Evolutionary conservation across 1,140 invertebrate genomes (phyloP).

Genomic region (Drosophila nikananu): DNA sequence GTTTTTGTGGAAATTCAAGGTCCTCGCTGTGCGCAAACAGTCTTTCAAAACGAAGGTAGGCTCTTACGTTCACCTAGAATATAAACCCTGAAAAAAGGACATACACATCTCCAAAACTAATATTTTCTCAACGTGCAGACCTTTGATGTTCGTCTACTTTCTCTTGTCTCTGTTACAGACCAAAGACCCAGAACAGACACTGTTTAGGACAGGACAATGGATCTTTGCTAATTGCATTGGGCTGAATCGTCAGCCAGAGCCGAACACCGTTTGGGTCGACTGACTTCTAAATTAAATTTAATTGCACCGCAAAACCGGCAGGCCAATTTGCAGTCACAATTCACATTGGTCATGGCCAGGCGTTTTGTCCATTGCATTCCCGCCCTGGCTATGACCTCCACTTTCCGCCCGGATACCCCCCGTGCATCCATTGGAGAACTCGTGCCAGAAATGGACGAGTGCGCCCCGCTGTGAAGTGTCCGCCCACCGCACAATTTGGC

Average conservation of each 20-base stretch:
- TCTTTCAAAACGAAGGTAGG: not conserved
- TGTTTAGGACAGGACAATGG: slow-evolving; percentile 31
- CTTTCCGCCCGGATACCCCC: not conserved
- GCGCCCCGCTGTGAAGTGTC: slow-evolving; percentile 36
- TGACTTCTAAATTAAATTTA: slow-evolving; percentile 77
- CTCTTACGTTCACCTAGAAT: no score
- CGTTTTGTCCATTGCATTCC: slow-evolving; percentile 8
- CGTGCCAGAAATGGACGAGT: slow-evolving; percentile 28
- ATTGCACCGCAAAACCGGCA: slow-evolving; percentile 62
- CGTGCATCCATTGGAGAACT: slow-evolving; percentile 15
- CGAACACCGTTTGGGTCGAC: slow-evolving; percentile 50
- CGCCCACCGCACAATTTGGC: slow-evolving; percentile 73
- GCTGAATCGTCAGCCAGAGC: slow-evolving; percentile 32
- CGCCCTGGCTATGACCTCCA: slow-evolving; percentile 7
- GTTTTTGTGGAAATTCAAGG: not conserved
- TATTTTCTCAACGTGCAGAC: slow-evolving; percentile 10
- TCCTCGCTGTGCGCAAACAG: not conserved
- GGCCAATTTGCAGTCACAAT: slow-evolving; percentile 61
- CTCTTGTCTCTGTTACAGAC: not conserved
- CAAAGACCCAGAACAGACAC: slow-evolving; percentile 2
- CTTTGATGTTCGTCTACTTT: slow-evolving; percentile 31
- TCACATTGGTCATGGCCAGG: slow-evolving; percentile 34
- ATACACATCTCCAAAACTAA: not conserved
- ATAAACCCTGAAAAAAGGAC: not conserved
- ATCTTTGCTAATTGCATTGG: slow-evolving; percentile 63